Evolutionary conservation across 2,888 invertebrate genomes (phyloP), one percentile per base, ranked within the genome.

Genomic region (Palloptera scutellata): DNA sequence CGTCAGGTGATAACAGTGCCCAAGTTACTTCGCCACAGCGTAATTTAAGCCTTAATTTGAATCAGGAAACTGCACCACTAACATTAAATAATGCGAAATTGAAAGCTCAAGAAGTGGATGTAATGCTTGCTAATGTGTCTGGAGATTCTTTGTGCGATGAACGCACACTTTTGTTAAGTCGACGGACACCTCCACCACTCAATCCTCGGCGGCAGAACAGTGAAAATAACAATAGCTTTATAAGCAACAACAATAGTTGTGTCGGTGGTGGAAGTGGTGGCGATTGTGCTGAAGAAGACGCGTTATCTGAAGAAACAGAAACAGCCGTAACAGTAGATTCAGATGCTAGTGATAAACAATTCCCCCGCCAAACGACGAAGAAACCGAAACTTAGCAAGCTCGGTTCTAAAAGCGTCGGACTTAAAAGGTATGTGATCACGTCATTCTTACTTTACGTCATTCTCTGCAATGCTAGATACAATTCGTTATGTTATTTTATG

Each of bases 361-460:
- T 76, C 59, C 76, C 73, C 74, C 75, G 77, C 76, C 79, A 77
- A 70, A 73, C 75, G 58, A 72, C 72, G 74, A 84, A 78, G 76
- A 84, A 81, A 73, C 79, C 76, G 72, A 80, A 84, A 72, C 76
- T 84, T 12, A 82, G 77, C 69, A 84, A 84, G 72, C 72, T 83
- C 69, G 83, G 82, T 73, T 78, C 82, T 41, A 84, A 84, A 76
- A 81, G 78, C 75, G 83, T 83, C 64, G 81, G 84, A 55, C 78
- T 84, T 30, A 84, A 84, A 74, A 81, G 84, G 84, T 84, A 65
- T 69, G 78, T 77, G 30, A 13, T 45, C 45, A 45, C 59, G 10
- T 45, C 59, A 59, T 45, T 59, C 20, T 12, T 45, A 59, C 30
- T 20, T 30, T 30, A 30, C 30, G 30, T 30, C 30, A 30, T 30